Evolutionary conservation across 2,113 vertebrate species (phyloP).

Genomic region (Capreolus pygargus): DNA sequence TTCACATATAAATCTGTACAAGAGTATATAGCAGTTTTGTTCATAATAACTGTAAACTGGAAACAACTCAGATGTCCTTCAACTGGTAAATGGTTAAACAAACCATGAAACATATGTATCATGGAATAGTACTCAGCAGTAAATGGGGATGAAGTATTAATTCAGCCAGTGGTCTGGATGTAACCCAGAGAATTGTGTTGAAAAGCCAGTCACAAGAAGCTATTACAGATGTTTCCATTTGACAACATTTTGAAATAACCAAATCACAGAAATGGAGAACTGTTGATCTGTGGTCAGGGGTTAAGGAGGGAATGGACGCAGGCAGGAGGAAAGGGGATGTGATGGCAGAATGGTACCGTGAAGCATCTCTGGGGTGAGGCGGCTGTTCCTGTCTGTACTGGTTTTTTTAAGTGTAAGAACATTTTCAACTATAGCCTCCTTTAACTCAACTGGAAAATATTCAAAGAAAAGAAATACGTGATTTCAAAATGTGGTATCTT

Average conservation of each 20-base stretch:
- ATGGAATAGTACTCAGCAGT: background rate
- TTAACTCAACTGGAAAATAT: constrained; percentile 24
- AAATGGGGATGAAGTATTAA: background rate
- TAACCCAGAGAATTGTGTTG: background rate
- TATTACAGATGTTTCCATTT: background rate
- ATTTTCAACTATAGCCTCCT: constrained; percentile 42
- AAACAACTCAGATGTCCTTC: background rate
- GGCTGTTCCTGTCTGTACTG: background rate
- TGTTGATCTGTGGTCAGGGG: background rate
- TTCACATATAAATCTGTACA: background rate
- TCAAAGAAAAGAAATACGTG: background rate
- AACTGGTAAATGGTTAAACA: background rate
- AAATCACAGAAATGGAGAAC: background rate
- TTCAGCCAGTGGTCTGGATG: background rate
- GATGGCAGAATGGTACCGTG: background rate
- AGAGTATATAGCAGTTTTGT: background rate
- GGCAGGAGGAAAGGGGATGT: background rate
- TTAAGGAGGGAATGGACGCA: background rate
- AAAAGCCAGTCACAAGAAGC: background rate
- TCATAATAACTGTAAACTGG: background rate
- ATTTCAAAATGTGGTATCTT: background rate
- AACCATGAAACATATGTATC: background rate
- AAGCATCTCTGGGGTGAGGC: background rate
- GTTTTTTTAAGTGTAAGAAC: constrained; percentile 53
- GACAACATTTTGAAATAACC: background rate